Conservation (phyloP, 2,888 invertebrate species). For the Ophioninae sp. region DNA sequence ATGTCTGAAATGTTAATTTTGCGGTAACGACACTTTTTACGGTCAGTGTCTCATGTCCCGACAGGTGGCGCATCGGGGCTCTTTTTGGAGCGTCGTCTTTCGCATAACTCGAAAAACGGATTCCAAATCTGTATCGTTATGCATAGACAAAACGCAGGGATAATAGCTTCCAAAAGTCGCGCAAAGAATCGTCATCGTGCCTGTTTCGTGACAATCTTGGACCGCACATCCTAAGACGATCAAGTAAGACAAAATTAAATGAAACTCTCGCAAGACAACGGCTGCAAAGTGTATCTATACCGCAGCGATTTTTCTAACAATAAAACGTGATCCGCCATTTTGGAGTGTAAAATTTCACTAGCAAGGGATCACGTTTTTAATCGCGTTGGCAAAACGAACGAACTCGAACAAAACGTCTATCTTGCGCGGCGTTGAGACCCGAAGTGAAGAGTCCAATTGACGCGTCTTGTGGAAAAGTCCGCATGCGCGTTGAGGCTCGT, state of each 20-base stretch:
- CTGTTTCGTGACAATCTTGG: background rate
- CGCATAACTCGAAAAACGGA: background rate
- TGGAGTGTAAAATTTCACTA: background rate
- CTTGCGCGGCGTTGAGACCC: conserved; percentile 24
- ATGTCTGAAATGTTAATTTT: background rate
- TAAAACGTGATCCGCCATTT: background rate
- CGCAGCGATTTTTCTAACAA: background rate
- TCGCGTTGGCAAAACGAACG: background rate
- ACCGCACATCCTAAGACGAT: no score
- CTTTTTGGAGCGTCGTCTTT: background rate
- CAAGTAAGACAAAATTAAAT: background rate
- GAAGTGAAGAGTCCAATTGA: conserved; percentile 48
- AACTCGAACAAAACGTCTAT: background rate
- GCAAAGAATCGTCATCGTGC: background rate
- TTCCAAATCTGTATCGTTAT: background rate
- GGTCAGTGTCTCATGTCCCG: background rate
- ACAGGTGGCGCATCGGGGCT: background rate
- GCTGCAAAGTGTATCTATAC: background rate
- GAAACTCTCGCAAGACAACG: background rate
- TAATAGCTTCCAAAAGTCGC: background rate
- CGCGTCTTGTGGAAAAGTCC: conserved; percentile 16
- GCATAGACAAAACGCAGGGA: background rate
- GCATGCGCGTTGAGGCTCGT: conserved; percentile 47
- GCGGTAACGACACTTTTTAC: background rate
- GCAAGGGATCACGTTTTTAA: background rate